Evolutionary conservation across 2,888 invertebrate species (phyloP).

Genomic region (Cantharis rufa): DNA sequence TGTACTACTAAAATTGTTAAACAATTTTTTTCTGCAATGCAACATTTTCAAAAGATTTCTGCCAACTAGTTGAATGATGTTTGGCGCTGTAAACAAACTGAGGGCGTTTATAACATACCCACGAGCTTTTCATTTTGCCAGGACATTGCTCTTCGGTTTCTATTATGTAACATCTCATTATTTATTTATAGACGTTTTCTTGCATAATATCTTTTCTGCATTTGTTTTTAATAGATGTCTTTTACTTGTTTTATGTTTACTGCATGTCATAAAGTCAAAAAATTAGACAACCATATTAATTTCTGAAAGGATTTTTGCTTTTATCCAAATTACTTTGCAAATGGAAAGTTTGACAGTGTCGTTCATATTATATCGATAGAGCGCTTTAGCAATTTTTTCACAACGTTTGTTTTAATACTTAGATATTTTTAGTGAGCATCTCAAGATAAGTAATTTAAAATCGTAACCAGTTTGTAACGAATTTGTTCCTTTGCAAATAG

Average conservation of each 20-base stretch:
- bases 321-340: neutral
- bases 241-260: neutral
- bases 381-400: neutral
- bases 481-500: neutral
- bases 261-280: neutral
- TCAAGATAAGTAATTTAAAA: neutral
- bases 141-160: conserved; percentile 17
- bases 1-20: neutral
- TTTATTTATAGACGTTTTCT: conserved; percentile 5
- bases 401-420: neutral
- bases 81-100: conserved; percentile 9
- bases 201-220: neutral
- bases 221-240: neutral
- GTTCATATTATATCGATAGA: neutral
- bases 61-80: conserved; percentile 12
- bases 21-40: neutral
- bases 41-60: neutral
- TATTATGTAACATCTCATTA: conserved; percentile 9
- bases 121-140: conserved; percentile 7
- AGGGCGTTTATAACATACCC: conserved; percentile 11
- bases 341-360: neutral
- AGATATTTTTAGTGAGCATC: neutral
- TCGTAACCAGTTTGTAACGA: neutral
- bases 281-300: neutral
- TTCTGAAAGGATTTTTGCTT: neutral